Percentiles rank a stretch among this genome's conserved stretches.
phyloP scores from a whole-genome alignment of 2,113 vertebrate species.

The Mobula hypostoma region DNA sequence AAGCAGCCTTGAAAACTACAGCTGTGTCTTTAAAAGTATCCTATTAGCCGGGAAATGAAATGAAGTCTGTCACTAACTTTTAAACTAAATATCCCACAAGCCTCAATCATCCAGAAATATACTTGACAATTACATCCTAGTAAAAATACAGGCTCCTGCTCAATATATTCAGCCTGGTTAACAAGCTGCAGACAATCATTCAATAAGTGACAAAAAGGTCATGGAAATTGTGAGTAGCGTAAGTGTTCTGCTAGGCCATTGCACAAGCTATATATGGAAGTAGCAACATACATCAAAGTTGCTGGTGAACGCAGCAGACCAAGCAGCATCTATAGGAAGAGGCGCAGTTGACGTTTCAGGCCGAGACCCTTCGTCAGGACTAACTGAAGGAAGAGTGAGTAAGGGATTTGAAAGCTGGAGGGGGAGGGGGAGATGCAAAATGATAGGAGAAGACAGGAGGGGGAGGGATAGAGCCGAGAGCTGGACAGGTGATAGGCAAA shows the following conservation, averaged over 20 bases:
- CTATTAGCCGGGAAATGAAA: neutral
- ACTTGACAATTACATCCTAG: neutral
- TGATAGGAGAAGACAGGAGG: no score
- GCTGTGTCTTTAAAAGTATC: neutral
- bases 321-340: no score
- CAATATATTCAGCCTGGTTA: neutral
- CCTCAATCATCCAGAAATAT: neutral
- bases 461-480: no score
- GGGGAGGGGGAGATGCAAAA: no score
- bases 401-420: no score
- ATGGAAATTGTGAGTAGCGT: neutral
- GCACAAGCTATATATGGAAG: neutral
- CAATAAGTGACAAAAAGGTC: neutral
- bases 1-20: neutral
- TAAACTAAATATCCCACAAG: neutral
- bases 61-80: neutral
- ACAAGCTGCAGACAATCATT: neutral
- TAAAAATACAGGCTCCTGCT: neutral
- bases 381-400: no score
- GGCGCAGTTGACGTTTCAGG: no score
- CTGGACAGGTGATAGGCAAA: no score
- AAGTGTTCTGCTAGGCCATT: neutral
- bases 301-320: no score
- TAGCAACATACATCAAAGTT: no score
- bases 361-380: no score